phyloP scores from a whole-genome alignment of 2,888 invertebrate genomes.

The Diabrotica balteata region DNA sequence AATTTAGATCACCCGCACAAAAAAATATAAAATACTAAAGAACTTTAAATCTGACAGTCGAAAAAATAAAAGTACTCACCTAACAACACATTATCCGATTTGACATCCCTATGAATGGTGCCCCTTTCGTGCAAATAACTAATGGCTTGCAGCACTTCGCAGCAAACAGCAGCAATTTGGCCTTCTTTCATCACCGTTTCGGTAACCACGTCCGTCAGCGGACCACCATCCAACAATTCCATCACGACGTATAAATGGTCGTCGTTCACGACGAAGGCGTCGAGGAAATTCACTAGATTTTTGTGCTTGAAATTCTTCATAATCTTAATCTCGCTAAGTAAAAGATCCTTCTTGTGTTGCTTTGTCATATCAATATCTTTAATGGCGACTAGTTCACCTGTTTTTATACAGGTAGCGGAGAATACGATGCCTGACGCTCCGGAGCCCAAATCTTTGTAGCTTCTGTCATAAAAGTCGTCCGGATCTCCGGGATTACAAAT shows the following conservation, averaged over 20 bases:
- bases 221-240: slow-evolving; percentile 94
- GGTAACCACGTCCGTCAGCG: slow-evolving; percentile 95
- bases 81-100: slow-evolving; percentile 95
- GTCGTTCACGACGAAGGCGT: slow-evolving; percentile 84
- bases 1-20: too few relatives aligned
- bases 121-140: slow-evolving; percentile 88
- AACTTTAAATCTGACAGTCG: too few relatives aligned
- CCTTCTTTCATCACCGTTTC: slow-evolving; percentile 97
- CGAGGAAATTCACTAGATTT: slow-evolving; percentile 91
- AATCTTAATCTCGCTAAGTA: slow-evolving; percentile 93
- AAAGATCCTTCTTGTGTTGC: slow-evolving; percentile 94
- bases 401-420: slow-evolving; percentile 81
- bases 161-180: slow-evolving; percentile 94
- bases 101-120: slow-evolving; percentile 94
- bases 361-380: slow-evolving; percentile 95
- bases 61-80: slow-evolving; percentile 2
- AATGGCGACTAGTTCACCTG: slow-evolving; percentile 84
- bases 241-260: slow-evolving; percentile 96
- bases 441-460: slow-evolving; percentile 84
- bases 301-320: slow-evolving; percentile 91
- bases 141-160: slow-evolving; percentile 86
- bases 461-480: slow-evolving; percentile 76
- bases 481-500: slow-evolving; percentile 88
- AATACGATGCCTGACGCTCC: slow-evolving; percentile 94
- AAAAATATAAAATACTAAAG: too few relatives aligned